Evolutionary conservation across 2,888 invertebrate species (phyloP).

Genomic region (Ormyrus rosae): DNA sequence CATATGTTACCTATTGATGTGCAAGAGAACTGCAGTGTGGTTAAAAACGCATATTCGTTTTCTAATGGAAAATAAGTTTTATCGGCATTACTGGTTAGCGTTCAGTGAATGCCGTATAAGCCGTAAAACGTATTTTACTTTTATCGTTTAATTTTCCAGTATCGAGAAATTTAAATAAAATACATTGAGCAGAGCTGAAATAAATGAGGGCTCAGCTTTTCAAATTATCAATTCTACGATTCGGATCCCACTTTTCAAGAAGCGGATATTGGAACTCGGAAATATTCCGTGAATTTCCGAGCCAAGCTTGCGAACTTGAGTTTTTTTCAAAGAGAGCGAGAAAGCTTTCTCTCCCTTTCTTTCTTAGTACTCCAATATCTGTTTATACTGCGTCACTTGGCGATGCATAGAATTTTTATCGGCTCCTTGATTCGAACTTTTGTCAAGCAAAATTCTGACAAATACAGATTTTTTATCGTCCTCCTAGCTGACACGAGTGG

Average conservation of each 20-base stretch:
- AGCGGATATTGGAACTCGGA: slow-evolving; percentile 35
- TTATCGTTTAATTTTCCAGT: too few relatives aligned
- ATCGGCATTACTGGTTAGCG: too few relatives aligned
- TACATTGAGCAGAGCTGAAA: background rate
- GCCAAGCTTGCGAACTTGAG: background rate
- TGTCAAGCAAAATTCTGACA: slow-evolving; percentile 53
- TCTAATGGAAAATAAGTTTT: too few relatives aligned
- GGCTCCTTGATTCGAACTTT: slow-evolving; percentile 57
- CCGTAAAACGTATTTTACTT: too few relatives aligned
- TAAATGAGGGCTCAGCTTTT: background rate
- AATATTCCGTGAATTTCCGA: slow-evolving; percentile 37
- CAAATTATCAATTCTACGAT: background rate
- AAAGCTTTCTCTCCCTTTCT: slow-evolving; percentile 25
- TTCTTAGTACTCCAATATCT: slow-evolving; percentile 27
- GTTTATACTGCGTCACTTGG: slow-evolving; percentile 56
- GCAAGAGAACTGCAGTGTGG: too few relatives aligned
- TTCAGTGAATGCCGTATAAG: too few relatives aligned
- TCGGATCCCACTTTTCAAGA: slow-evolving; percentile 3
- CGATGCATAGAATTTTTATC: slow-evolving; percentile 58
- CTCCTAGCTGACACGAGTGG: slow-evolving; percentile 9
- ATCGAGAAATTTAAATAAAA: background rate
- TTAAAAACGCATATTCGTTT: too few relatives aligned
- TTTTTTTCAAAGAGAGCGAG: slow-evolving; percentile 28
- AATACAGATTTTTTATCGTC: slow-evolving; percentile 47
- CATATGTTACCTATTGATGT: too few relatives aligned